Base-by-base conservation (phyloP, 1,140 invertebrate species). In the Neomicropteryx cornuta region DNA sequence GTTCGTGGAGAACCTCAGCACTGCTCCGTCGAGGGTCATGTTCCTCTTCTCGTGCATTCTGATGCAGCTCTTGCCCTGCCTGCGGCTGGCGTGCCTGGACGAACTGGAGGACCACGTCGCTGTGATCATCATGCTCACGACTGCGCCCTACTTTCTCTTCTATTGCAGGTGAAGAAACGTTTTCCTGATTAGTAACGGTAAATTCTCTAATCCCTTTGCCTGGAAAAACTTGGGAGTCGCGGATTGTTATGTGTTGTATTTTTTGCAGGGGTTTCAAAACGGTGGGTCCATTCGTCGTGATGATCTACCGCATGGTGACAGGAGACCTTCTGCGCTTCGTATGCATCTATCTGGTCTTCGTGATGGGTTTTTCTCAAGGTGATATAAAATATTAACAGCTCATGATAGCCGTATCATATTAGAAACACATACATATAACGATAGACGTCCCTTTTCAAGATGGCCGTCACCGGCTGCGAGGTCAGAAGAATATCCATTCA, bases 281-380 rank as follows among this genome's bases (percentile, higher is more conserved):
- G 0, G 91, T 98, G 1, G 95, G 95, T 2, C 94, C 95, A 5
- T 97, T 98, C 76, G 94, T 99, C 4, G 91, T 97, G 35, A 99
- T 98, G 95, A 95, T 98, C 44, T 97, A 99, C 64, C 78, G 91
- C 46, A 99, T 99, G 90, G 84, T 99, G 16, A 86, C 87, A 71
- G 91, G 90, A 42, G 95, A 99, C 67, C 63, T 99, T 13, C 63
- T 97, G 5, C 73, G 94, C 48, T 99, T 98, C 63, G 90, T 94
- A 27, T 86, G 83, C 19, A 97, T 99, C 52, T 98, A 97, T 59
- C 66, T 91, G 29, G 89, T 99, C 1, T 97, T 99, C 55, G 87
- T 98, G 0, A 82, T 97, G 76, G 94, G 94, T 43, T 98, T 98
- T 59, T 94, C 94, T 11, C 94, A 98, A 83, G 84, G 85, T 86